Conservation (phyloP, 2,113 vertebrate genomes). For the Triplophysa tibetana region DNA sequence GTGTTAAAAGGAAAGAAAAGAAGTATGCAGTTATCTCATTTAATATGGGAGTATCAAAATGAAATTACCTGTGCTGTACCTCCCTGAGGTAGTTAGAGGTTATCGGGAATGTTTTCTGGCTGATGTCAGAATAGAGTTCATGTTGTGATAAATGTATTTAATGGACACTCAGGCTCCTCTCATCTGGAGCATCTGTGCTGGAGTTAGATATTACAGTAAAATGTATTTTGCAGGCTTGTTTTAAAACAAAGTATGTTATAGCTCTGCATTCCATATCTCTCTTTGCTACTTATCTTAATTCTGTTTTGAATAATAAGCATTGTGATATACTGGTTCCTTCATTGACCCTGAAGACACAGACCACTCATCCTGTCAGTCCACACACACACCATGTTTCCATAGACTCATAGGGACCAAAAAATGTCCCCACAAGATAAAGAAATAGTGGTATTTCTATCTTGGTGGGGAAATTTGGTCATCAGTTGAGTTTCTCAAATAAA, state of each 20-base stretch:
- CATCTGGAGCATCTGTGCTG: background rate
- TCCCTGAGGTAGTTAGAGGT: background rate
- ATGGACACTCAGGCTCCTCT: slow-evolving; percentile 14
- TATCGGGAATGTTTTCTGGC: background rate
- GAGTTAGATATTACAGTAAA: background rate
- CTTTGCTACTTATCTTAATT: background rate
- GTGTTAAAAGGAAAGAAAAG: background rate
- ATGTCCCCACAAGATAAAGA: too few relatives aligned
- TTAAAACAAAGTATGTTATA: background rate
- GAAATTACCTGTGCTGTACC: background rate
- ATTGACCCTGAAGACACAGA: too few relatives aligned
- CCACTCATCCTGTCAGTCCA: background rate
- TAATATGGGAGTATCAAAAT: background rate
- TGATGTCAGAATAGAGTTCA: background rate
- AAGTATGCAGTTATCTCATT: background rate
- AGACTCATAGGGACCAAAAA: too few relatives aligned
- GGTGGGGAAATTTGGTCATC: too few relatives aligned
- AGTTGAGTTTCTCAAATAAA: background rate
- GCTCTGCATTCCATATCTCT: background rate
- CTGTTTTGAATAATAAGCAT: background rate
- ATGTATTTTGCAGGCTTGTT: too few relatives aligned
- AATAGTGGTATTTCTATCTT: too few relatives aligned
- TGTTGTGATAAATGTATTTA: slow-evolving; percentile 11
- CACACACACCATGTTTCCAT: background rate
- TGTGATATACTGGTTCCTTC: too few relatives aligned